Percentiles rank a stretch among this genome's conserved stretches.
These are phyloP conservation scores for Cenopis cana DNA, from an alignment of 2,888 invertebrate species.

Conservation along the genomic window DNA sequence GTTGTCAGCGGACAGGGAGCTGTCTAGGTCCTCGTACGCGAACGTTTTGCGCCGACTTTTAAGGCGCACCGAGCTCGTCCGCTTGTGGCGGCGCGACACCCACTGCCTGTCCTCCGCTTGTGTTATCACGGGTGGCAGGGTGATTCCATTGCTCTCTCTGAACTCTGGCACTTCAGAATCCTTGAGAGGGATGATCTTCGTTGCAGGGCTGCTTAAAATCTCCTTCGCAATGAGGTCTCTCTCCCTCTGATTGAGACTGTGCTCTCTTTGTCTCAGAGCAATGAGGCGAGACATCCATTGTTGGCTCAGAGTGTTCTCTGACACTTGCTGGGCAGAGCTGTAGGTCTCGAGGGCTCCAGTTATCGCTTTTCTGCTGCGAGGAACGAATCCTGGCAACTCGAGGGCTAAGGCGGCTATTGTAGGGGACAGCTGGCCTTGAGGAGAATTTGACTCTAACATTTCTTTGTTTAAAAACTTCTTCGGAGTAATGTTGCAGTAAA, in stretches of 20 bases:
- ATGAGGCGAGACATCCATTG: slow-evolving; percentile 85
- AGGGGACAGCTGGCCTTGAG: slow-evolving; percentile 68
- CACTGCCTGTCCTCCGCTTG: slow-evolving; percentile 55
- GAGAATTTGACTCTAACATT: slow-evolving; percentile 53
- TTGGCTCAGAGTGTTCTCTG: slow-evolving; percentile 82
- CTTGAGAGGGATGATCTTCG: slow-evolving; percentile 62
- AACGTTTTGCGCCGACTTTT: slow-evolving; percentile 68
- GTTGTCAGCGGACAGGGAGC: slow-evolving; percentile 85
- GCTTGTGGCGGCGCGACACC: slow-evolving; percentile 63
- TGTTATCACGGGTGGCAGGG: slow-evolving; percentile 70
- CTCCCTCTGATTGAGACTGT: slow-evolving; percentile 81
- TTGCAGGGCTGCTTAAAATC: slow-evolving; percentile 71
- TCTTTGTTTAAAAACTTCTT: slow-evolving; percentile 54
- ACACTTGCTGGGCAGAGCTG: slow-evolving; percentile 77
- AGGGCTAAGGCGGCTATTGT: slow-evolving; percentile 77
- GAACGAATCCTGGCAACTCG: slow-evolving; percentile 80
- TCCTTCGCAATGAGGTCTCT: slow-evolving; percentile 76
- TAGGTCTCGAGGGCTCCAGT: slow-evolving; percentile 61
- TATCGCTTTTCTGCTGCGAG: slow-evolving; percentile 70
- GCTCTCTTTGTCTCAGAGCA: slow-evolving; percentile 80
- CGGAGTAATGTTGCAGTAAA: slow-evolving; percentile 71
- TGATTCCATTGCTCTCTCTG: slow-evolving; percentile 71
- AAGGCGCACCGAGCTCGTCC: slow-evolving; percentile 61
- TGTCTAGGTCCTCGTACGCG: slow-evolving; percentile 84
- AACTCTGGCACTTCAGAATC: slow-evolving; percentile 53